Evolutionary conservation across 2,113 vertebrate genomes (phyloP), one percentile per base, ranked within the genome.

Genomic region (Neodon shergylaensis): DNA sequence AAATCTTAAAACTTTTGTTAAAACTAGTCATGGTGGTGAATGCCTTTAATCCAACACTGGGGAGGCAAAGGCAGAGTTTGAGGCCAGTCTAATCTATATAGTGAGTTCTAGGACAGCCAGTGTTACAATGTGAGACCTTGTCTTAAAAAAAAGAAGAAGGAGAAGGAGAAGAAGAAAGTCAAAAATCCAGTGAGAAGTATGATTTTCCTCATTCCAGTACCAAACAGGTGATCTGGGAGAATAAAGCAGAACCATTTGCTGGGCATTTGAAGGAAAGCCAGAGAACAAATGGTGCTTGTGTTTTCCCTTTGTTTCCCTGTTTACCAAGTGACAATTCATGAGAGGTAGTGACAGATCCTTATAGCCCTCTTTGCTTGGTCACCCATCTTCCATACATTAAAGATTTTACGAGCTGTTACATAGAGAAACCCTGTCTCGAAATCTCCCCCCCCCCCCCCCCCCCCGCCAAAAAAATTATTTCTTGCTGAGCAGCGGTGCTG

Each of bases 171-270:
- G 33, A 33, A 31, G 33, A 44, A 65, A 21, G 58, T 66, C 26
- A 42, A 95, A 92, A 83, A 76, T 36, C 76, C 65, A n/a, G 7
- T 24, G n/a, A 88, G 76, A 39, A 61, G 49, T 16, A 12, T 73
- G 79, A 31, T 68, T 39, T 89, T 94, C 47, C 44, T 95, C 9
- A 24, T 91, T 97, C 88, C 42, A 14, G 73, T 54, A 63, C 86
- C 66, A 49, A 96, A 65, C 42, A 90, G 58, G 47, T 83, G 63
- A 83, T 81, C 65, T 58, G 74, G n/a, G 44, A 94, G 61, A 85
- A 77, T 54, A 16, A 92, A 87, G 74, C 74, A 84, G 68, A 90
- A 81, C n/a, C 12, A 2, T 14, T 94, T 95, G 47, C 5, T 14
- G 70, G 26, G 39, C 44, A 21, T 58, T 58, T 21, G 86, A 90